Base-by-base conservation (phyloP, 2,113 vertebrate species). In the Alouatta palliata region DNA sequence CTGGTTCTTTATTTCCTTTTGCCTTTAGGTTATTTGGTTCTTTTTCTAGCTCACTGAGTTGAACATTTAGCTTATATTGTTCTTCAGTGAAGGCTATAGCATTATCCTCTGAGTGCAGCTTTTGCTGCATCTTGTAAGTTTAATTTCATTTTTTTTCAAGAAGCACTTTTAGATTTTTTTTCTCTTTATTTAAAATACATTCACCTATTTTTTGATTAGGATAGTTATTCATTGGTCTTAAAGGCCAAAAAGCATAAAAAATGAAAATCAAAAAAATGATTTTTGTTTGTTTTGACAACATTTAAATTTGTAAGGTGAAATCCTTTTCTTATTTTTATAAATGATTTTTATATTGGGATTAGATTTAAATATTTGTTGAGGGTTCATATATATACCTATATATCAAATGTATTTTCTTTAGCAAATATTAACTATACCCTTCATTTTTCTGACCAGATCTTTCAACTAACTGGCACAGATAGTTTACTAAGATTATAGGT, bases 91-190 rank as follows among this genome's bases (percentile, higher is more conserved):
- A 68, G 58, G 19, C 85, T 88, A 14, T 77, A 77, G 71, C 43
- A n/a, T 93, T 49, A 84, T 23, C 25, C 64, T 61, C 0, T 71
- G 52, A 58, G 8, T 43, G 12, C 30, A 79, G 52, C 61, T 61
- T 79, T 96, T 49, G 40, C 58, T 30, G 75, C 27, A 70, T 90
- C 30, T 12, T 93, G 25, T 16, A 96, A 47, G 20, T 61, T 83
- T 81, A 3, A 52, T 73, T 75, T 71, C 30, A 37, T 81, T 87
- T 95, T 95, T 95, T 87, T 96, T 85, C 27, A 77, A 8, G 54
- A 58, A 40, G 54, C 27, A 45, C 27, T 30, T 89, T 71, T 68
- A 66, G 37, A 25, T 52, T 68, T 95, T 68, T 91, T 23, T 84
- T 84, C 32, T 71, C 12, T 82, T 56, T 87, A 56, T 83, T 61